Percentiles rank a stretch among this genome's conserved stretches.
Conservation (phyloP, 2,797 vertebrate genomes). For the Tokudaia tokunoshimensis region DNA sequence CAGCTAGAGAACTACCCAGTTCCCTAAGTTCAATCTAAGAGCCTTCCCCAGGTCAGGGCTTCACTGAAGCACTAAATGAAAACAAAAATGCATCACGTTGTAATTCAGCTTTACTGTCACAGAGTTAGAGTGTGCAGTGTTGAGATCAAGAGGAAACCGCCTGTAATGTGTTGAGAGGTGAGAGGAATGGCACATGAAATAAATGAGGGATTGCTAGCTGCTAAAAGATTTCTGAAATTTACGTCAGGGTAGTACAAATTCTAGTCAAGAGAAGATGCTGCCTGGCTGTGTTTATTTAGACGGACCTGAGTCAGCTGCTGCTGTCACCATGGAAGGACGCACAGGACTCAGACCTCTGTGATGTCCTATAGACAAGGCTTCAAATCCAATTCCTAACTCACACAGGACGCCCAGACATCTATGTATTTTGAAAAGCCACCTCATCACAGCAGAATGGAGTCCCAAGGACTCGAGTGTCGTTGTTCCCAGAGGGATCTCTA, state of each 20-base stretch:
- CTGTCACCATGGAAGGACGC: background rate
- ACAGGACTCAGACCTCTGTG: background rate
- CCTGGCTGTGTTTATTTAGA: conserved; percentile 1
- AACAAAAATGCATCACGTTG: conserved; percentile 35
- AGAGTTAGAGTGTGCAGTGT: conserved; percentile 33
- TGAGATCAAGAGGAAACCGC: conserved; percentile 50
- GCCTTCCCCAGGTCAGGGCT: background rate
- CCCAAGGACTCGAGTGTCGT: background rate
- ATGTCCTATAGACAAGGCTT: conserved; percentile 18
- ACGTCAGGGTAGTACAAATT: conserved; percentile 30
- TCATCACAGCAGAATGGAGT: conserved; percentile 7
- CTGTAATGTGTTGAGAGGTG: conserved; percentile 39
- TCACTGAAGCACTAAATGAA: conserved; percentile 40
- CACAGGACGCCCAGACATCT: conserved; percentile 21
- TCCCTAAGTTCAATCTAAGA: conserved; percentile 42
- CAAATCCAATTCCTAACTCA: conserved; percentile 31
- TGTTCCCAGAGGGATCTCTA: conserved; percentile 1
- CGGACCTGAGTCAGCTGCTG: background rate
- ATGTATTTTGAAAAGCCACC: background rate
- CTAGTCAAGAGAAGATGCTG: conserved; percentile 23
- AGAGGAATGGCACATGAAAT: conserved; percentile 25
- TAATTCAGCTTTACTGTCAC: conserved; percentile 46
- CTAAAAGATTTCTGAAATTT: conserved; percentile 47
- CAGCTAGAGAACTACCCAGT: background rate
- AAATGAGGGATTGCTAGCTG: conserved; percentile 23